phyloP scores from a whole-genome alignment of 2,888 invertebrate genomes.

The Lithophane leautieri region DNA sequence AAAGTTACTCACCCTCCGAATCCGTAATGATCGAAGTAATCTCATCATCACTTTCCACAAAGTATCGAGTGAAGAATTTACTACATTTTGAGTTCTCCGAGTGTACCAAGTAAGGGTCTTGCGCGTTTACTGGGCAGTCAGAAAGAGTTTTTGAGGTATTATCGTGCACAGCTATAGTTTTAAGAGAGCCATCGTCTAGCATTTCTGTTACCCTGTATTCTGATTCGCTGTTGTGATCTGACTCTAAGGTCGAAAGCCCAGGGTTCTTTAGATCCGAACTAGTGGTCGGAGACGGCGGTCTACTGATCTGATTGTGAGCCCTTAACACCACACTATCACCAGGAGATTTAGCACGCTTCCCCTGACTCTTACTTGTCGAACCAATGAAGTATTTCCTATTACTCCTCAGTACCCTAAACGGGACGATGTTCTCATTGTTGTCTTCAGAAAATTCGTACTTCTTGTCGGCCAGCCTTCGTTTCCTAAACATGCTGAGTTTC shows the following conservation, averaged over 20 bases:
- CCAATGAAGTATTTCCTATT: slow-evolving; percentile 89
- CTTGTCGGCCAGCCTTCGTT: slow-evolving; percentile 96
- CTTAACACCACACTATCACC: slow-evolving; percentile 85
- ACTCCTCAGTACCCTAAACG: slow-evolving; percentile 91
- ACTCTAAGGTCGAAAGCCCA: slow-evolving; percentile 76
- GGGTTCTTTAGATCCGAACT: slow-evolving; percentile 77
- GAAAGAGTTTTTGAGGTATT: slow-evolving; percentile 88
- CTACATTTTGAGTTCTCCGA: slow-evolving; percentile 91
- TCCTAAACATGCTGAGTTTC: slow-evolving; percentile 96
- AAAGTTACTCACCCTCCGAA: slow-evolving; percentile 91
- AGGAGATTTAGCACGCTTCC: slow-evolving; percentile 84
- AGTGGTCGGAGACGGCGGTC: slow-evolving; percentile 80
- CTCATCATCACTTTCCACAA: slow-evolving; percentile 93
- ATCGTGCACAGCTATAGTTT: slow-evolving; percentile 87
- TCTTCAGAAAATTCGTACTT: slow-evolving; percentile 98
- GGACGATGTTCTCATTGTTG: slow-evolving; percentile 92
- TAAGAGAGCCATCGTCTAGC: slow-evolving; percentile 88
- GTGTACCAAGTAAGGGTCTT: slow-evolving; percentile 88
- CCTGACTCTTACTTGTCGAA: slow-evolving; percentile 77
- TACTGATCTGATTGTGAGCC: slow-evolving; percentile 86
- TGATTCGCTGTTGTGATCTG: slow-evolving; percentile 85
- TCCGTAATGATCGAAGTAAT: slow-evolving; percentile 93
- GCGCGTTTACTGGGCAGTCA: slow-evolving; percentile 85
- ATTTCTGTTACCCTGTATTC: slow-evolving; percentile 88
- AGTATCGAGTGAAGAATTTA: slow-evolving; percentile 92